Evolutionary conservation across 2,888 invertebrate genomes (phyloP), one percentile per base, ranked within the genome.

Genomic region (Phragmatobia fuliginosa): DNA sequence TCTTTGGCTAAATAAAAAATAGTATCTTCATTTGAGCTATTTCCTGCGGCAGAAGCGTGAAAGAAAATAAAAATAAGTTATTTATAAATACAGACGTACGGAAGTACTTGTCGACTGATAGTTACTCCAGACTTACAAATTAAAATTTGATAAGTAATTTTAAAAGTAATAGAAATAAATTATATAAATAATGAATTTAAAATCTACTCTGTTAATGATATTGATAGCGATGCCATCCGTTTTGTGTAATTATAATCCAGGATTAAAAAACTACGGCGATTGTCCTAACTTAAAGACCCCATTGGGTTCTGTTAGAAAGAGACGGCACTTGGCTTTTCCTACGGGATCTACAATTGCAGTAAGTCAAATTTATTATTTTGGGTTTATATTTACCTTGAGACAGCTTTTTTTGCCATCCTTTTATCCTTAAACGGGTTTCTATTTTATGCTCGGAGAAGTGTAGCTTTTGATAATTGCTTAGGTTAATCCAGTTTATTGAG

Each of bases 321-420:
- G 87, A 41, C 81, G 88, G 31, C 86, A 89, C 78, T 68, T 90
- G 28, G 80, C 83, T 0, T 89, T 90, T 75, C 87, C 87, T 1
- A 75, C 85, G 63, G 85, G 85, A 52, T 86, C 85, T 66, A 75
- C 79, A 33, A 77, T 81, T 68, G 74, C 84, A 25, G 87, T 88
- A 67, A 87, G 88, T 86, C 14, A 52, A 11, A 52, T 52, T 52
- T 28, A 52, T 25, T 52, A 52, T 14, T 52, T 52, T 52, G 14
- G n/a, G 52, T 52, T 49, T 49, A 49, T 49, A 49, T 49, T 49
- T 49, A 18, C 45, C 45, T n/a, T 8, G 8, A 49, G n/a, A n/a
- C 8, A 21, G 21, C 45, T 45, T 8, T 49, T n/a, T 41, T 16
- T 5, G 16, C 21, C 6, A 41, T 16, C 45, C 18, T 49, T 49